A percentile compares a stretch with the other conserved stretches of the same genome.
phyloP scores from a whole-genome alignment of 2,797 vertebrate genomes.

The Denticeps clupeoides region DNA sequence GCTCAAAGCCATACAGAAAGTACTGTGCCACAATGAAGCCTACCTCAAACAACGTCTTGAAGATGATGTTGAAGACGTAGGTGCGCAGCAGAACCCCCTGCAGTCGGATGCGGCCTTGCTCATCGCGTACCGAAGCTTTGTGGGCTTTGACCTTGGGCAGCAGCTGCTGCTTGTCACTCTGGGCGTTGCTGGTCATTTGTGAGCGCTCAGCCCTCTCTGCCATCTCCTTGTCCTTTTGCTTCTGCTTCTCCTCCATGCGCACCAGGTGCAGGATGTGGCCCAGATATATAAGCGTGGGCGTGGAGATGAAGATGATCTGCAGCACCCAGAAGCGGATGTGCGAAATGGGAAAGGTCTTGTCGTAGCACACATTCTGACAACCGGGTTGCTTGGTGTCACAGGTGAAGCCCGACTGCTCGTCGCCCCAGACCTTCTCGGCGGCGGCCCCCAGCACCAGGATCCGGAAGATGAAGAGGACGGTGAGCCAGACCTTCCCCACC shows the following conservation, averaged over 20 bases:
- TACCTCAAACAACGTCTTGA: slow-evolving; percentile 79
- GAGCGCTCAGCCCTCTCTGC: slow-evolving; percentile 15
- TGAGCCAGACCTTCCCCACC: slow-evolving; percentile 82
- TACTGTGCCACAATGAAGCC: slow-evolving; percentile 81
- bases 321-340: slow-evolving; percentile 87
- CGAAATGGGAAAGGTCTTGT: slow-evolving; percentile 81
- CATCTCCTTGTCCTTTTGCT: slow-evolving; percentile 37
- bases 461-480: slow-evolving; percentile 75
- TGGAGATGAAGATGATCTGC: slow-evolving; percentile 85
- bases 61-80: slow-evolving; percentile 70
- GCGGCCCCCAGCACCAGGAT: slow-evolving; percentile 74
- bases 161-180: slow-evolving; percentile 46
- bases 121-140: slow-evolving; percentile 45
- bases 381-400: slow-evolving; percentile 83
- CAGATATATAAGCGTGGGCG: slow-evolving; percentile 77
- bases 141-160: slow-evolving; percentile 32
- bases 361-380: slow-evolving; percentile 82
- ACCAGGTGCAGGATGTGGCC: slow-evolving; percentile 80
- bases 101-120: slow-evolving; percentile 58
- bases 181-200: background rate
- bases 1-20: slow-evolving; percentile 70
- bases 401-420: slow-evolving; percentile 73
- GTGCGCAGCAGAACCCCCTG: slow-evolving; percentile 69
- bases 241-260: slow-evolving; percentile 71
- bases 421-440: slow-evolving; percentile 78